Conservation (phyloP, 2,797 vertebrate genomes). For the Gymnoscopelus braueri region DNA sequence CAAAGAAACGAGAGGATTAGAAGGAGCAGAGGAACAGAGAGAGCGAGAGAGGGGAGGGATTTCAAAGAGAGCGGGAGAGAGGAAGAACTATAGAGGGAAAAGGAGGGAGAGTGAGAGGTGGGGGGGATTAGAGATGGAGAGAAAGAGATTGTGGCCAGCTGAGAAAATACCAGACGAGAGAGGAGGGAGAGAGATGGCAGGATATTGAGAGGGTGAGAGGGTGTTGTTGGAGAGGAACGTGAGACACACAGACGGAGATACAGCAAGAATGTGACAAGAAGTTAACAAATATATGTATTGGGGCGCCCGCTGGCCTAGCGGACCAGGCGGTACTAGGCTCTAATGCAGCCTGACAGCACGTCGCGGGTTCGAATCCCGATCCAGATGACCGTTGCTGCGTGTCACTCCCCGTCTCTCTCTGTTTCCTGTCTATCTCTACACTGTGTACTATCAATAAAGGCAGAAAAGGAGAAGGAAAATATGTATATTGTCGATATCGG, state of each 20-base stretch:
- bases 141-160: constrained; percentile 8
- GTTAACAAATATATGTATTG: background rate
- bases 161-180: constrained; percentile 1
- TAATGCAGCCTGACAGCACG: no score
- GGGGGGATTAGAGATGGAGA: constrained; percentile 66
- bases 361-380: no score
- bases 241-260: constrained; percentile 37
- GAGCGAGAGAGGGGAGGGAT: constrained; percentile 52
- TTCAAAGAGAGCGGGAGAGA: constrained; percentile 64
- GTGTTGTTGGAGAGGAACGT: constrained; percentile 59
- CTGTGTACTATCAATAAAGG: no score
- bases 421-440: no score
- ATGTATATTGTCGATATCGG: no score
- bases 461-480: no score
- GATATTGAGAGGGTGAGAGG: constrained; percentile 60
- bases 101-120: constrained; percentile 37
- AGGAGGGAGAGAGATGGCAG: constrained; percentile 58
- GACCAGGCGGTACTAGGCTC: no score
- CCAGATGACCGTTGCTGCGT: no score
- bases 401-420: no score
- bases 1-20: constrained; percentile 74
- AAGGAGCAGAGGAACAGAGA: constrained; percentile 53
- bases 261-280: background rate
- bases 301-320: no score
- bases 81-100: constrained; percentile 46